Evolutionary conservation across 2,797 vertebrate species (phyloP).

Genomic region (Mormyrus proboscirostris): DNA sequence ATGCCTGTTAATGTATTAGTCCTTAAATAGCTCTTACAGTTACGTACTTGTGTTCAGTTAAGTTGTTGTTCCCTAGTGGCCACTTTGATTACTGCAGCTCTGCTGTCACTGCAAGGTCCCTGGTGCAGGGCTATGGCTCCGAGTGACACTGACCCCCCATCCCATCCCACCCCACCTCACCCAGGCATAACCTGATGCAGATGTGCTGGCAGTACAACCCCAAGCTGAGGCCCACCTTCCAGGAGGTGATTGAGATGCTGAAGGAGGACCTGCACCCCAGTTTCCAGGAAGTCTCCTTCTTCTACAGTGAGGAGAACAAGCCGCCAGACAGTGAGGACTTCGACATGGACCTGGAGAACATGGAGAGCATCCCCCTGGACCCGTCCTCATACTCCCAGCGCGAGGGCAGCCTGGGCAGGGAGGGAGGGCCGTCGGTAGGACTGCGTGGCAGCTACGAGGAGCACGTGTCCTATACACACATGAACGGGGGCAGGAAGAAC

Average conservation of each 20-base stretch:
- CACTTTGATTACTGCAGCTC: not conserved
- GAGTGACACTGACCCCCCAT: not conserved
- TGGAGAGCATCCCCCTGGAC: slow-evolving; percentile 94
- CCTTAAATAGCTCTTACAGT: not conserved
- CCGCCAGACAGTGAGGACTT: slow-evolving; percentile 82
- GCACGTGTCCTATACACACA: slow-evolving; percentile 88
- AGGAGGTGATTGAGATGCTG: slow-evolving; percentile 89
- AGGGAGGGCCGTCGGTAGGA: slow-evolving; percentile 71
- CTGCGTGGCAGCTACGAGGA: slow-evolving; percentile 83
- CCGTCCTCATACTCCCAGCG: slow-evolving; percentile 80
- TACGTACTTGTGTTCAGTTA: not conserved
- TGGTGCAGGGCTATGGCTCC: not conserved
- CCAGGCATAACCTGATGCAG: slow-evolving; percentile 87
- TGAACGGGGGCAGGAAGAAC: slow-evolving; percentile 95
- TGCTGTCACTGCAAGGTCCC: not conserved
- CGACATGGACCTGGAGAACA: slow-evolving; percentile 93
- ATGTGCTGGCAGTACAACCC: slow-evolving; percentile 98
- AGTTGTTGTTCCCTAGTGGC: not conserved
- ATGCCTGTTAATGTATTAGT: not conserved
- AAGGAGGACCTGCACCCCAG: slow-evolving; percentile 84
- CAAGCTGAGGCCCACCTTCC: slow-evolving; percentile 87
- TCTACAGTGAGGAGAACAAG: slow-evolving; percentile 95
- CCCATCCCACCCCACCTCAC: not conserved
- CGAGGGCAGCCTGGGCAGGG: slow-evolving; percentile 69
- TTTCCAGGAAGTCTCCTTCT: slow-evolving; percentile 89